Conservation (phyloP, 2,888 invertebrate species). For the Archips xylosteana region DNA sequence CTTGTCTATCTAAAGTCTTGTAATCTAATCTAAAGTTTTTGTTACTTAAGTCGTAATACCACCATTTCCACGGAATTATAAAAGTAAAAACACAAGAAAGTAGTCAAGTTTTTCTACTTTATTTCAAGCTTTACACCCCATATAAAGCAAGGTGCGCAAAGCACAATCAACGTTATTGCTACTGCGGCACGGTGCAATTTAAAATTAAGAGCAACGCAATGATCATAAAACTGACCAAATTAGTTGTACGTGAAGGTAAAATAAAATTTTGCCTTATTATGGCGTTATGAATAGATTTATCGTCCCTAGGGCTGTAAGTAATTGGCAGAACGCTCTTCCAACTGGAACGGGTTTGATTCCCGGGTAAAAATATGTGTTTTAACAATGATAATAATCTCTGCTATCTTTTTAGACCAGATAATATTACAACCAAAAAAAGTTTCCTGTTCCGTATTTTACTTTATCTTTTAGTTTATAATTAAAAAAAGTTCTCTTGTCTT, state of each 20-base stretch:
- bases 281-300: slow-evolving; percentile 42
- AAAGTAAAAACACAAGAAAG: slow-evolving; percentile 35
- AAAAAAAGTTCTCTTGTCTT: too few relatives aligned
- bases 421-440: not conserved
- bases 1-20: not conserved
- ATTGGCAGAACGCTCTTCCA: slow-evolving; percentile 31
- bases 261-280: slow-evolving; percentile 41
- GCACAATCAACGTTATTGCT: slow-evolving; percentile 30
- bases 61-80: slow-evolving; percentile 25
- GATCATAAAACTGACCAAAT: slow-evolving; percentile 41
- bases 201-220: slow-evolving; percentile 29
- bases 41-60: slow-evolving; percentile 18
- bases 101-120: slow-evolving; percentile 34
- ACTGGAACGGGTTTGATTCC: slow-evolving; percentile 34
- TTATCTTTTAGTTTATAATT: too few relatives aligned
- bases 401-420: not conserved
- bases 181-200: slow-evolving; percentile 12
- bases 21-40: not conserved
- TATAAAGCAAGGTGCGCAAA: slow-evolving; percentile 38
- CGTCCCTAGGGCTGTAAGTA: slow-evolving; percentile 12
- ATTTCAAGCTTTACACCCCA: slow-evolving; percentile 29
- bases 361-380: not conserved
- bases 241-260: slow-evolving; percentile 32
- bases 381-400: not conserved
- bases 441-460: too few relatives aligned